These are phyloP conservation scores for Coranthus polyacanthus DNA, from an alignment of 2,797 vertebrate genomes.

Conservation along the genomic window DNA sequence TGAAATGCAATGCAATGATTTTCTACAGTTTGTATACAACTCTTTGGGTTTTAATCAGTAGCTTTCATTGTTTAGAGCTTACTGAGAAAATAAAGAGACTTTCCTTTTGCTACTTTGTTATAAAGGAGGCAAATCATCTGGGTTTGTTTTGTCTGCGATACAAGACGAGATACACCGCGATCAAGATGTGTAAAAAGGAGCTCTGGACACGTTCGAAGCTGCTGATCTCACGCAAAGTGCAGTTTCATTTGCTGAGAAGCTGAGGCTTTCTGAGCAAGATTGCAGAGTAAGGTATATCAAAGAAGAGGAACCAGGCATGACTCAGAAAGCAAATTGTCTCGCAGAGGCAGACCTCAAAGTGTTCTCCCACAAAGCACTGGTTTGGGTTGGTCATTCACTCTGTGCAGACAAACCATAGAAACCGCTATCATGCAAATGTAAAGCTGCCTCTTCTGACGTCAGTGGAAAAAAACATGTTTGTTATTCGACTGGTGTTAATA, in stretches of 20 bases:
- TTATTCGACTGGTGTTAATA: background rate
- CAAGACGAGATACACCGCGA: background rate
- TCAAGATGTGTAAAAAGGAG: background rate
- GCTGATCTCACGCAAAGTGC: background rate
- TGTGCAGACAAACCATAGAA: slow-evolving; percentile 6
- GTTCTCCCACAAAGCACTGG: background rate
- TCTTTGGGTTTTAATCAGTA: slow-evolving; percentile 25
- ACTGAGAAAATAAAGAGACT: slow-evolving; percentile 47
- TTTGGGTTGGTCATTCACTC: background rate
- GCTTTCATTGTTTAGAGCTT: slow-evolving; percentile 29
- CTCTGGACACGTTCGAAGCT: background rate
- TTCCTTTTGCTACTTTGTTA: slow-evolving; percentile 49
- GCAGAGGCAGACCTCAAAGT: slow-evolving; percentile 6
- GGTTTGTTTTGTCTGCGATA: slow-evolving; percentile 24
- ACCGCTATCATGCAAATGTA: slow-evolving; percentile 24
- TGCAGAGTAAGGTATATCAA: background rate
- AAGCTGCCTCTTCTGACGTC: background rate
- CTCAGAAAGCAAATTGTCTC: slow-evolving; percentile 8
- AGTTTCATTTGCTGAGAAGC: background rate
- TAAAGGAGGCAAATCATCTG: slow-evolving; percentile 14
- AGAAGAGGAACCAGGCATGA: slow-evolving; percentile 13
- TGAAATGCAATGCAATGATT: slow-evolving; percentile 35
- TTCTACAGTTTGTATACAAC: slow-evolving; percentile 41
- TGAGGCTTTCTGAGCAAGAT: background rate
- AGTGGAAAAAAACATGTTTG: slow-evolving; percentile 11